These are phyloP conservation scores for Andrena cerasifolii DNA, from an alignment of 1,140 invertebrate genomes.

Conservation along the genomic window DNA sequence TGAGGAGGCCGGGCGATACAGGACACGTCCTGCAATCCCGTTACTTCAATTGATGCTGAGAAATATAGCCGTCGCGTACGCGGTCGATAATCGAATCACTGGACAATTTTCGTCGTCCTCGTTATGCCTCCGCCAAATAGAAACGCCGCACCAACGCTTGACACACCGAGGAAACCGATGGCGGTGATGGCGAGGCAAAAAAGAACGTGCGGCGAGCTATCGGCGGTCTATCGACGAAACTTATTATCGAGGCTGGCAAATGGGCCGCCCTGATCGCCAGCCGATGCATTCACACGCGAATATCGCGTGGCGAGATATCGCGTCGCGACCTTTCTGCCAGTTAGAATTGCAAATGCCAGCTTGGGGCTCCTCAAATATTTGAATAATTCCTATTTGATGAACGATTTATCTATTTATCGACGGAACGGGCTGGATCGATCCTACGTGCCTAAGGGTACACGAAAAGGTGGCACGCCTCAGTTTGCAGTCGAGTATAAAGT, in stretches of 20 bases:
- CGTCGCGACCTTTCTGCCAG: not conserved
- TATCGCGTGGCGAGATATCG: constrained; percentile 13
- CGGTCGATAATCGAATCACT: constrained; percentile 32
- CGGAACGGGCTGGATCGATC: constrained; percentile 1
- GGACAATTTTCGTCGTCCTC: constrained; percentile 2
- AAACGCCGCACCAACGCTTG: no score
- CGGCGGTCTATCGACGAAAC: not conserved
- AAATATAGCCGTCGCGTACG: constrained; percentile 17
- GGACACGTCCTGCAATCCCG: constrained; percentile 18
- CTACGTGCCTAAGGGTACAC: not conserved
- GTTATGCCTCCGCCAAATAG: not conserved
- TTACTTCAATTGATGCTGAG: constrained; percentile 21
- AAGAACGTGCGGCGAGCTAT: not conserved
- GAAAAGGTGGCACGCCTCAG: no score
- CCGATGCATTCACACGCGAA: not conserved
- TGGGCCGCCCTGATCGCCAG: no score
- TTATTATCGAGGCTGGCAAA: not conserved
- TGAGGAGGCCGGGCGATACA: not conserved
- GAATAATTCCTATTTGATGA: constrained; percentile 45
- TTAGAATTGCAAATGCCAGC: constrained; percentile 52
- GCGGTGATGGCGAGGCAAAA: no score
- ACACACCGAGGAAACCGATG: no score
- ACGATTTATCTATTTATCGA: constrained; percentile 47
- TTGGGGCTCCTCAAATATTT: constrained; percentile 53
- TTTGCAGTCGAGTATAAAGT: no score